Evolutionary conservation across 2,797 vertebrate genomes (phyloP).

Genomic region (Choloepus didactylus): DNA sequence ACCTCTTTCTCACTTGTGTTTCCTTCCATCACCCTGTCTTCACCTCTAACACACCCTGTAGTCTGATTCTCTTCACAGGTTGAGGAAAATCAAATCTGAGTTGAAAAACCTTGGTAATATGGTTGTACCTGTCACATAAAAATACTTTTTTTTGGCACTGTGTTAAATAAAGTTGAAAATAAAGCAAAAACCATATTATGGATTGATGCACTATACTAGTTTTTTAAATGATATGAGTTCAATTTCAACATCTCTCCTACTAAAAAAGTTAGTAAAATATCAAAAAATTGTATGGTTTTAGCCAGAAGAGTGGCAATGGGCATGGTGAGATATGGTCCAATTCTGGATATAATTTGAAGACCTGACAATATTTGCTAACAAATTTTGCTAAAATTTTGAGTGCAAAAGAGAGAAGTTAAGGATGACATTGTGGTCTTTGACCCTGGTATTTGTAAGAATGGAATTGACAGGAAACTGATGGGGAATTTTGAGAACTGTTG

Average conservation of each 20-base stretch:
- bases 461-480: no score
- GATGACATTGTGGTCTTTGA: neutral
- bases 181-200: neutral
- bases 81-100: neutral
- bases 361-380: no score
- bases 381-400: no score
- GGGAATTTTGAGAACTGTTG: no score
- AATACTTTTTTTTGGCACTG: neutral
- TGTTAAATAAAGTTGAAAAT: neutral
- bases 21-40: neutral
- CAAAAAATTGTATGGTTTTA: no score
- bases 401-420: neutral
- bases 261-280: neutral
- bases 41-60: neutral
- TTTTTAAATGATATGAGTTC: neutral
- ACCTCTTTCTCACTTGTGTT: neutral
- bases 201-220: no score
- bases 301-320: no score
- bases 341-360: no score
- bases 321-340: no score
- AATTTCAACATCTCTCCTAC: neutral
- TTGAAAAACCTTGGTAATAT: neutral
- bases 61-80: neutral
- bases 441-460: no score
- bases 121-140: neutral